Conservation (phyloP, 2,888 invertebrate species). For the Pandemis corylana region DNA sequence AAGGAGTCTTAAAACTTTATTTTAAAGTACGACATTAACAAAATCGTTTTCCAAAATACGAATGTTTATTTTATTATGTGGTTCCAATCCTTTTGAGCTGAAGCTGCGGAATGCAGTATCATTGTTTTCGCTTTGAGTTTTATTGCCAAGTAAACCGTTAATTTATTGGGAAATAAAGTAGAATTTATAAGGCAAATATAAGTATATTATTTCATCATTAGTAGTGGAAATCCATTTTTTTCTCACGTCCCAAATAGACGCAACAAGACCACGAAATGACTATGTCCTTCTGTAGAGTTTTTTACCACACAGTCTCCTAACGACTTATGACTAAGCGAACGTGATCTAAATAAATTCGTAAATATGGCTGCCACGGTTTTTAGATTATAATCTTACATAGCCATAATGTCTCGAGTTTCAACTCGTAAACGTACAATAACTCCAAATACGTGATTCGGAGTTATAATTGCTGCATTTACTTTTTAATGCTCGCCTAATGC, state of each 20-base stretch:
- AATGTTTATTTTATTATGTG: slow-evolving; percentile 64
- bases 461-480: slow-evolving; percentile 61
- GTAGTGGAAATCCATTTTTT: slow-evolving; percentile 55
- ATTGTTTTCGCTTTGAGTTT: slow-evolving; percentile 66
- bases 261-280: slow-evolving; percentile 61
- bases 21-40: slow-evolving; percentile 72
- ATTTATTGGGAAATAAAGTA: slow-evolving; percentile 74
- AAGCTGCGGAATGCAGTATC: slow-evolving; percentile 65
- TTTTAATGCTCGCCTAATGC: slow-evolving; percentile 58
- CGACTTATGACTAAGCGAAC: slow-evolving; percentile 76
- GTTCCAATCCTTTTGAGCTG: slow-evolving; percentile 61
- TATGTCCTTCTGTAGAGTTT: slow-evolving; percentile 67
- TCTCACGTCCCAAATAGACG: slow-evolving; percentile 71
- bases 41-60: slow-evolving; percentile 51
- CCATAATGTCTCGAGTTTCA: slow-evolving; percentile 69
- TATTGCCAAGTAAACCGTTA: slow-evolving; percentile 73
- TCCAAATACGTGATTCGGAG: slow-evolving; percentile 76
- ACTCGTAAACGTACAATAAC: slow-evolving; percentile 74
- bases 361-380: slow-evolving; percentile 62
- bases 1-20: slow-evolving; percentile 77
- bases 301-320: slow-evolving; percentile 63
- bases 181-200: slow-evolving; percentile 44
- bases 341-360: slow-evolving; percentile 77
- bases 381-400: slow-evolving; percentile 75
- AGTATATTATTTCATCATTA: slow-evolving; percentile 44